phyloP scores from a whole-genome alignment of 2,113 vertebrate genomes.

The Stomatorhinus ivindoensis region DNA sequence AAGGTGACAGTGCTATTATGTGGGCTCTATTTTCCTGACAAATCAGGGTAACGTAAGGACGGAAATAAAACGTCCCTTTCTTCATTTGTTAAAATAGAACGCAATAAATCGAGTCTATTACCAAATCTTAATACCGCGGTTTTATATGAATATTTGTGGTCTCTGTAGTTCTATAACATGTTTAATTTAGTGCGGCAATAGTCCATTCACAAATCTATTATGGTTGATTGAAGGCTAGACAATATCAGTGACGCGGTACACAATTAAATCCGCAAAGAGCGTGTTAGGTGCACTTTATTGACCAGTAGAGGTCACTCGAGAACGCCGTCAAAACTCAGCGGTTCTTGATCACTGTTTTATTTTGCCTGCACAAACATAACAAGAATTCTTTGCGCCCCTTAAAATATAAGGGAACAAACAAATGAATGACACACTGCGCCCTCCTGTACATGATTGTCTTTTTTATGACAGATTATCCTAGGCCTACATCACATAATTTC shows the following conservation, averaged over 20 bases:
- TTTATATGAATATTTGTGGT: background rate
- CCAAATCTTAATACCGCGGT: background rate
- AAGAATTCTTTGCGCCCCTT: background rate
- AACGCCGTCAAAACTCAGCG: background rate
- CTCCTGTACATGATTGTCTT: background rate
- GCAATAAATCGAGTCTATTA: background rate
- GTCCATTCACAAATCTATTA: background rate
- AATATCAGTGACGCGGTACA: background rate
- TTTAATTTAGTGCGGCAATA: background rate
- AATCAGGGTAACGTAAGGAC: background rate
- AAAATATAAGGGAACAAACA: background rate
- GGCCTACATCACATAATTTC: too few relatives aligned
- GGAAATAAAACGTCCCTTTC: background rate
- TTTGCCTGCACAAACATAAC: background rate
- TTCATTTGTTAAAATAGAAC: background rate
- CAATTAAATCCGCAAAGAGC: background rate
- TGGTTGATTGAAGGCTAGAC: background rate
- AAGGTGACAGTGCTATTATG: background rate
- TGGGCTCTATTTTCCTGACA: background rate
- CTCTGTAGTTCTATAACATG: background rate
- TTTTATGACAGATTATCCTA: too few relatives aligned
- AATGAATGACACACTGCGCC: background rate
- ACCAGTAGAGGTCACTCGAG: background rate
- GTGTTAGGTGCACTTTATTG: background rate
- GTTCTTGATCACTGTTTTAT: background rate